A percentile compares a stretch with the other conserved stretches of the same genome.
Evolutionary conservation across 2,888 invertebrate species (phyloP).

Genomic region (Trachelus iudaicus): DNA sequence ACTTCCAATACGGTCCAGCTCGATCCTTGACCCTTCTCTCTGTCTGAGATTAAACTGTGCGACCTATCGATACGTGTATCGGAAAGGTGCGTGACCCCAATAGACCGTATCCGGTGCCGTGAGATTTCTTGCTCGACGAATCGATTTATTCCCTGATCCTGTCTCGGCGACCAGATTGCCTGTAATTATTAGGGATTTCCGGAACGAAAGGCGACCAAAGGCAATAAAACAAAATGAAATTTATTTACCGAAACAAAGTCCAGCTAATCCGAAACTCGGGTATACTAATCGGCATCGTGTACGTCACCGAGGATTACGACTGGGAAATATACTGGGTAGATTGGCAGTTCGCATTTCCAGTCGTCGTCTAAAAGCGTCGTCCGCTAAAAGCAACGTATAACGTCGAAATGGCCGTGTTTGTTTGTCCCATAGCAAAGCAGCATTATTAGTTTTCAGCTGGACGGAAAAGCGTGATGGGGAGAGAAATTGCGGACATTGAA

Average conservation of each 20-base stretch:
- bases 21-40: neutral
- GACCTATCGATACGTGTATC: neutral
- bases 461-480: neutral
- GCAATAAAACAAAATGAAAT: neutral
- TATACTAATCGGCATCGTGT: neutral
- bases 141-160: neutral
- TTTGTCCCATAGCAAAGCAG: neutral
- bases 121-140: neutral
- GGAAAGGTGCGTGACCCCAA: neutral
- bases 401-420: conserved; percentile 5
- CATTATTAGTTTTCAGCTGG: conserved; percentile 3
- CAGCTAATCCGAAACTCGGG: neutral
- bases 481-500: neutral
- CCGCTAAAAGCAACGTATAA: conserved; percentile 2
- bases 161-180: neutral
- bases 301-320: neutral
- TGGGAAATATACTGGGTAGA: neutral
- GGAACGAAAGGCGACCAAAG: neutral
- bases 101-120: neutral
- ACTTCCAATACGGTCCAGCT: neutral
- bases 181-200: neutral
- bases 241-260: neutral
- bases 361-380: neutral
- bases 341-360: neutral
- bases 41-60: neutral